phyloP scores from a whole-genome alignment of 2,797 vertebrate species.

The Cichlasoma orientale region DNA sequence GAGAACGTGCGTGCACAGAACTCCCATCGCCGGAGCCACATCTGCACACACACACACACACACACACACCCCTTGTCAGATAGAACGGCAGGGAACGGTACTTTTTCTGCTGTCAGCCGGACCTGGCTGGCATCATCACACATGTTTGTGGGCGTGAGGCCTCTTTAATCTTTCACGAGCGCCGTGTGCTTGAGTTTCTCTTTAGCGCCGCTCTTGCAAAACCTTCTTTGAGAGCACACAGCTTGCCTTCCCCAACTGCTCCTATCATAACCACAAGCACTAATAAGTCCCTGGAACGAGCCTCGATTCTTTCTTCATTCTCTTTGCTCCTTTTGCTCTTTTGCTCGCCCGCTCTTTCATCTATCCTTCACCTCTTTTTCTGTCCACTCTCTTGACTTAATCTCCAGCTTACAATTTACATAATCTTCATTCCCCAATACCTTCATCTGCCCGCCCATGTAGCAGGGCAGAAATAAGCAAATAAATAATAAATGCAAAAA shows the following conservation, averaged over 20 bases:
- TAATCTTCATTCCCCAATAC: not conserved
- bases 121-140: not conserved
- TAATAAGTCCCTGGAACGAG: slow-evolving; percentile 28
- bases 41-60: not conserved
- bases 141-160: slow-evolving; percentile 15
- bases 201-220: slow-evolving; percentile 4
- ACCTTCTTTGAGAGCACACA: slow-evolving; percentile 5
- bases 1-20: slow-evolving; percentile 12
- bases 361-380: not conserved
- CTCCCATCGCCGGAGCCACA: slow-evolving; percentile 20
- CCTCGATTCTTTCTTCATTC: slow-evolving; percentile 28
- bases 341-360: slow-evolving; percentile 14
- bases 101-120: no score
- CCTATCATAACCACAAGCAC: slow-evolving; percentile 44
- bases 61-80: no score
- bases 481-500: not conserved
- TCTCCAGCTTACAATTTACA: not conserved
- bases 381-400: not conserved
- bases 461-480: not conserved
- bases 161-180: slow-evolving; percentile 67
- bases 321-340: slow-evolving; percentile 24
- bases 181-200: slow-evolving; percentile 51
- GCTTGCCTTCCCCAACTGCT: slow-evolving; percentile 25
- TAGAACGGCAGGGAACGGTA: no score
- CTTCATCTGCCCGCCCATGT: not conserved